Evolutionary conservation across 2,113 vertebrate species (phyloP), one percentile per base, ranked within the genome.

Genomic region (Synchiropus splendidus): DNA sequence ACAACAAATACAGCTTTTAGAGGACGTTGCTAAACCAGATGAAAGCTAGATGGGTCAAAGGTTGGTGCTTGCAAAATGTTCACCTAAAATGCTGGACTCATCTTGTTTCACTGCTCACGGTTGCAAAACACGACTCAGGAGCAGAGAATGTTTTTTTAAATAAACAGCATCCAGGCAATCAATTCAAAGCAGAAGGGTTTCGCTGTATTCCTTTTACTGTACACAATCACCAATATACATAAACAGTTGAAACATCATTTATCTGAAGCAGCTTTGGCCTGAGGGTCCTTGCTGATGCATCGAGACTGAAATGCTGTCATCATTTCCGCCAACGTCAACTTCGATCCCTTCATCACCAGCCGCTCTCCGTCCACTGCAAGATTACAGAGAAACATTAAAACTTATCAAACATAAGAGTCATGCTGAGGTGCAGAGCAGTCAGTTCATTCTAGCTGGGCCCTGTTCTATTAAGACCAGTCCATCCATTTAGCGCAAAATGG

Each of bases 271-370:
- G 77, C 34, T 71, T 84, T 81, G 18, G 64, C 70, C 45, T 87
- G 82, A 12, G 58, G 56, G 12, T 90, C 87, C 71, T 92, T 94
- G 31, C 77, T 75, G 1, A 2, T 14, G 48, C 90, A 94, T 21
- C 73, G 70, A 10, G 81, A 71, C 33, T 75, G 73, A 46, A 94
- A 70, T 0, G 86, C 83, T 3, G 49, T 54, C 41, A 92, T 51
- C 89, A 94, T 90, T 73, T 94, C 90, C 1, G 18, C 1, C 43
- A 70, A 48, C 0, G 84, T 88, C 67, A 94, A 16, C 16, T 85
- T 80, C 39, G 83, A 82, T 49, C 86, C 87, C 55, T 92, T 92
- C 85, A 92, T 87, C 64, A 91, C 41, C 59, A 94, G 45, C 71
- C 47, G 78, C 6, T 92, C 89, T 68, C 91, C 90, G 35, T 94